These are phyloP conservation scores for Siniperca scherzeri DNA, from an alignment of 2,797 vertebrate species.

Conservation along the genomic window DNA sequence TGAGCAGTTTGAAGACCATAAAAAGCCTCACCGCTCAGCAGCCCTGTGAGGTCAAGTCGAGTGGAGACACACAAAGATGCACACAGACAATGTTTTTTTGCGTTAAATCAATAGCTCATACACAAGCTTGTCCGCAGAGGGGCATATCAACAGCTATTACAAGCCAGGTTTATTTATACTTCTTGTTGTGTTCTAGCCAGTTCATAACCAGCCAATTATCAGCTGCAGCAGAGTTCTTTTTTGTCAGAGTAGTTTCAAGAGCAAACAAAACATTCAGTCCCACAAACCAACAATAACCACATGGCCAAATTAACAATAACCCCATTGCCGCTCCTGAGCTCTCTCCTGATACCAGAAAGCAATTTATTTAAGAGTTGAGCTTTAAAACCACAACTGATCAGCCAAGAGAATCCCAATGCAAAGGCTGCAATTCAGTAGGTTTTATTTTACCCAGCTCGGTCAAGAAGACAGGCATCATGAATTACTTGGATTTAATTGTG, in stretches of 20 bases:
- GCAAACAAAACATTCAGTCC: constrained; percentile 13
- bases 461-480: constrained; percentile 14
- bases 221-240: constrained; percentile 16
- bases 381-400: constrained; percentile 49
- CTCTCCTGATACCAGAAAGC: constrained; percentile 25
- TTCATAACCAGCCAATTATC: constrained; percentile 43
- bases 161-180: constrained; percentile 24
- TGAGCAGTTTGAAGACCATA: not conserved
- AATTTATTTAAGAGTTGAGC: constrained; percentile 36
- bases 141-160: constrained; percentile 1
- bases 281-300: constrained; percentile 12
- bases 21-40: not conserved
- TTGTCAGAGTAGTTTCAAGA: constrained; percentile 40
- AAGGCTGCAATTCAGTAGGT: constrained; percentile 4
- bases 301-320: not conserved
- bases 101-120: constrained; percentile 30
- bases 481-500: constrained; percentile 58
- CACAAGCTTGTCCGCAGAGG: not conserved
- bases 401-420: constrained; percentile 21
- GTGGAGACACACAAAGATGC: constrained; percentile 10
- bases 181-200: constrained; percentile 8
- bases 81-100: not conserved
- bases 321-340: not conserved
- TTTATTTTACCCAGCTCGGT: constrained; percentile 8
- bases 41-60: not conserved